Base-by-base conservation (phyloP, 2,113 vertebrate species). In the Nesoenas mayeri region DNA sequence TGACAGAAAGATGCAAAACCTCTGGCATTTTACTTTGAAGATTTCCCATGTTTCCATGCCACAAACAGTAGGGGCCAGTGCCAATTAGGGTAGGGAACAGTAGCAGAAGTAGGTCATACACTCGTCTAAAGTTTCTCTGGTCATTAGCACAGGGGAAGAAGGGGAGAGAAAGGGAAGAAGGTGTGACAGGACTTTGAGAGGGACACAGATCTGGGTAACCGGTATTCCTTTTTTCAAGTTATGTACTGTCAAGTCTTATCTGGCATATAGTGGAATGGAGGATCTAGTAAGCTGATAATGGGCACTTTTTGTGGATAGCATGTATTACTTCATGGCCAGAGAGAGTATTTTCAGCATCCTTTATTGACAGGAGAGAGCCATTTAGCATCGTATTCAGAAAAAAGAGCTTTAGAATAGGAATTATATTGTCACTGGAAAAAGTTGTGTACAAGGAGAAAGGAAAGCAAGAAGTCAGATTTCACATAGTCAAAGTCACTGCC, bases 381-480 rank as follows among this genome's bases (percentile, higher is more conserved):
- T 91, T 94, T 93, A 88, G 66, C 57, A 19, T 81, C 1, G 13
- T 61, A 62, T 81, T 92, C 47, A 69, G 61, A 79, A 86, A 36
- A 36, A 88, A 73, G 65, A 70, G 32, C 60, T 95, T 94, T 83
- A 66, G 66, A 73, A 66, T n/a, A 83, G 47, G 54, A 90, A 36
- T 44, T 84, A 70, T 14, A 64, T 82, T 85, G 47, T 85, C 1
- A 5, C 28, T 86, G 67, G 42, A 78, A 93, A 93, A 85, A 79
- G 42, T 15, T 88, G 48, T 74, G 53, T 51, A 70, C 34, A 34
- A 31, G 34, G 28, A 12, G 16, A 84, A 94, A 92, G 72, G 54
- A 91, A 87, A 89, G 79, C 83, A 93, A 78, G 85, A 93, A 53
- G 21, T 80, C 16, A 87, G 64, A 72, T 94, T 88, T 86, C 47